These are phyloP conservation scores for Orthosia cruda DNA, from an alignment of 2,888 invertebrate genomes.

Conservation along the genomic window DNA sequence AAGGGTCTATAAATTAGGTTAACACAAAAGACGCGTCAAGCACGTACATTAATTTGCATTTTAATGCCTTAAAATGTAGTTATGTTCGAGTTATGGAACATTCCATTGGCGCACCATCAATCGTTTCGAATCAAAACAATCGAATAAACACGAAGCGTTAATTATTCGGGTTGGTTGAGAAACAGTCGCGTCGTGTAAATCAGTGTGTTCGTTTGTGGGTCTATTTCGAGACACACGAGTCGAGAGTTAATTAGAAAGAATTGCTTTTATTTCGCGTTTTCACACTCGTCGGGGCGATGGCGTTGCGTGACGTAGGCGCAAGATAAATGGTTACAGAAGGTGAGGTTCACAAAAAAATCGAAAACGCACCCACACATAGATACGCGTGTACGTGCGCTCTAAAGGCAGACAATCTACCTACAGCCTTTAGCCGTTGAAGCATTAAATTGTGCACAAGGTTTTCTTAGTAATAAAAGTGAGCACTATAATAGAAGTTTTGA, in stretches of 20 bases:
- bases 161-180: conserved; percentile 87
- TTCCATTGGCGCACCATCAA: conserved; percentile 78
- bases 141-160: conserved; percentile 88
- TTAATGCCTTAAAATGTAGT: conserved; percentile 63
- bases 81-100: conserved; percentile 69
- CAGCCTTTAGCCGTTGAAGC: too few species aligned
- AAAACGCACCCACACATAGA: not conserved
- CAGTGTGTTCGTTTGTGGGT: conserved; percentile 81
- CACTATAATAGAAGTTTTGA: too few species aligned
- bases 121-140: conserved; percentile 89
- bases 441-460: too few species aligned
- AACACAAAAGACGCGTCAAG: conserved; percentile 64
- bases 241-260: conserved; percentile 91
- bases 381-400: not conserved
- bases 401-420: too few species aligned
- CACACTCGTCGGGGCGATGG: conserved; percentile 84
- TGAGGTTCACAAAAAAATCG: not conserved
- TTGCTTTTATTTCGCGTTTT: conserved; percentile 91
- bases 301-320: conserved; percentile 83
- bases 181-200: conserved; percentile 89
- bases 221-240: conserved; percentile 85
- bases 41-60: conserved; percentile 65
- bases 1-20: conserved; percentile 57
- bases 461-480: too few species aligned
- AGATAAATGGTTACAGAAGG: conserved; percentile 6